Conservation (phyloP, 2,113 vertebrate species). For the Merops nubicus region DNA sequence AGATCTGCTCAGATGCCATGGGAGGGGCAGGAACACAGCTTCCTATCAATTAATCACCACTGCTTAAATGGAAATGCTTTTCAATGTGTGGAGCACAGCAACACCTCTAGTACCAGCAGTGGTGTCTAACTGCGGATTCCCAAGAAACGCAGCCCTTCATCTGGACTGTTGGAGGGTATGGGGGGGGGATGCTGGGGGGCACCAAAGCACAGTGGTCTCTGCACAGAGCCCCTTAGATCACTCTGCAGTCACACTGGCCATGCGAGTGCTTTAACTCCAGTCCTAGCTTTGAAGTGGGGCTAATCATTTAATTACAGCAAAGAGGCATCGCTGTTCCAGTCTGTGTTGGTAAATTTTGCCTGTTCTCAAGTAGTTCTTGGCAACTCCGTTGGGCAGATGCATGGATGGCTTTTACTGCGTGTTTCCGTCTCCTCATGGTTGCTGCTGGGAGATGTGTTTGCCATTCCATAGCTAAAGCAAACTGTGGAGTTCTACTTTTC, state of each 20-base stretch:
- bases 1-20: slow-evolving; percentile 46
- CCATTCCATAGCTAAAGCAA: no score
- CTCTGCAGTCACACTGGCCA: neutral
- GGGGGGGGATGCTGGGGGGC: neutral
- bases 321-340: neutral
- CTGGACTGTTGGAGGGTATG: fast-evolving
- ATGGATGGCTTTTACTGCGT: neutral
- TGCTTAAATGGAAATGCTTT: neutral
- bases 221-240: fast-evolving
- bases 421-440: neutral
- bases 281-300: neutral
- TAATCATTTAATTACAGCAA: neutral
- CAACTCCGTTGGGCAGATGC: neutral
- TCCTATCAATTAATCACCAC: slow-evolving; percentile 1
- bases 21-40: slow-evolving; percentile 50
- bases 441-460: neutral
- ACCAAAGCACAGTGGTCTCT: fast-evolving
- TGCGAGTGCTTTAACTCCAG: neutral
- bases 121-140: neutral
- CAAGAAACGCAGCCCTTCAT: neutral
- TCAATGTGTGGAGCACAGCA: neutral
- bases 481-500: neutral
- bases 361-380: neutral
- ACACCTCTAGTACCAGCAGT: neutral
- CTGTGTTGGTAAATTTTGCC: neutral